phyloP scores from a whole-genome alignment of 2,113 vertebrate genomes.

The Pithys albifrons region DNA sequence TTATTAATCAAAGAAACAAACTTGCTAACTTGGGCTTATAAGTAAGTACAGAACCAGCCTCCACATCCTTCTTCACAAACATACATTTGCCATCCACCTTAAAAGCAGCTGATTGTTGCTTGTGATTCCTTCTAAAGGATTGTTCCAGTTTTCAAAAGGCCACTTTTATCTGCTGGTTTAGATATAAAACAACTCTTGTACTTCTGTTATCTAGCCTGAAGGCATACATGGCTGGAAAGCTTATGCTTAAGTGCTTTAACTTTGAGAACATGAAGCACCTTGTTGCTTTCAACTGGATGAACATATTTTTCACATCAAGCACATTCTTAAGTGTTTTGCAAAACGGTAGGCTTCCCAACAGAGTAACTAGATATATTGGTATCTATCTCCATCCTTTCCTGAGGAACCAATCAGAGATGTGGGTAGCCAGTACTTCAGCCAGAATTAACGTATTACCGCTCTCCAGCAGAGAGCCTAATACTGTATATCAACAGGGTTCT shows the following conservation, averaged over 20 bases:
- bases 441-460: neutral
- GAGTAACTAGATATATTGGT: neutral
- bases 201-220: neutral
- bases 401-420: neutral
- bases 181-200: neutral
- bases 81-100: neutral
- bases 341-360: neutral
- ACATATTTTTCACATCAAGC: neutral
- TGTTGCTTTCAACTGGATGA: neutral
- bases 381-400: neutral
- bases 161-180: neutral
- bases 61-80: neutral
- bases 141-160: neutral
- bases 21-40: neutral
- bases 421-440: neutral
- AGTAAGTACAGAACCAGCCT: neutral
- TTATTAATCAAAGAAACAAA: neutral
- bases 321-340: neutral
- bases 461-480: conserved; percentile 27
- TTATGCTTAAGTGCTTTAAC: neutral
- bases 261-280: neutral
- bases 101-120: neutral
- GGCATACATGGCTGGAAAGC: neutral
- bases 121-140: neutral
- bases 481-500: conserved; percentile 12